Percentiles rank a stretch among this genome's conserved stretches.
phyloP scores from a whole-genome alignment of 2,797 vertebrate species.

The Falco cherrug region DNA sequence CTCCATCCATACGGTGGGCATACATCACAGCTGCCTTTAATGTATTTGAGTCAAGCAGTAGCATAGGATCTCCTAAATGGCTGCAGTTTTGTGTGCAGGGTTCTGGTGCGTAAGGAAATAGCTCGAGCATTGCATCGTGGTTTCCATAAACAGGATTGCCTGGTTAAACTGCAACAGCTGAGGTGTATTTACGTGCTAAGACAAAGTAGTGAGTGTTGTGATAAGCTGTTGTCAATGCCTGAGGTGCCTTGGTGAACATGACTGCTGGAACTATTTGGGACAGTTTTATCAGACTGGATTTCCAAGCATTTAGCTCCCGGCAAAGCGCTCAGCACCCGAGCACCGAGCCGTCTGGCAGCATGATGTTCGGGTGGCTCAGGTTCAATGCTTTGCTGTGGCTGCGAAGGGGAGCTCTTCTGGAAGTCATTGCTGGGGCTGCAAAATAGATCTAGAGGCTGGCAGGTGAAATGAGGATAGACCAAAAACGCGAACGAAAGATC shows the following conservation, averaged over 20 bases:
- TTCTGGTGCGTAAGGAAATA: background rate
- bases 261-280: background rate
- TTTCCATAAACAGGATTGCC: background rate
- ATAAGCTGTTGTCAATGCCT: background rate
- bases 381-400: background rate
- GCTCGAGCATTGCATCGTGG: background rate
- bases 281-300: background rate
- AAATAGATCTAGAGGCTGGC: background rate
- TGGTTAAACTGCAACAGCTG: background rate
- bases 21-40: background rate
- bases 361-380: background rate
- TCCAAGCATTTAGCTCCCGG: background rate
- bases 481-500: background rate
- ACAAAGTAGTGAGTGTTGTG: background rate
- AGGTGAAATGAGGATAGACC: background rate
- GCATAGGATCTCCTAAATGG: background rate
- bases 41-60: background rate
- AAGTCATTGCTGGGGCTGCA: background rate
- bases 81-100: background rate
- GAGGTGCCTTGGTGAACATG: background rate
- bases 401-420: background rate
- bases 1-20: fast-evolving
- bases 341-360: background rate
- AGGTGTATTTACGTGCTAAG: background rate
- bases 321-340: background rate